Base-by-base conservation (phyloP, 2,113 vertebrate species). In the Microcebus jonahi region DNA sequence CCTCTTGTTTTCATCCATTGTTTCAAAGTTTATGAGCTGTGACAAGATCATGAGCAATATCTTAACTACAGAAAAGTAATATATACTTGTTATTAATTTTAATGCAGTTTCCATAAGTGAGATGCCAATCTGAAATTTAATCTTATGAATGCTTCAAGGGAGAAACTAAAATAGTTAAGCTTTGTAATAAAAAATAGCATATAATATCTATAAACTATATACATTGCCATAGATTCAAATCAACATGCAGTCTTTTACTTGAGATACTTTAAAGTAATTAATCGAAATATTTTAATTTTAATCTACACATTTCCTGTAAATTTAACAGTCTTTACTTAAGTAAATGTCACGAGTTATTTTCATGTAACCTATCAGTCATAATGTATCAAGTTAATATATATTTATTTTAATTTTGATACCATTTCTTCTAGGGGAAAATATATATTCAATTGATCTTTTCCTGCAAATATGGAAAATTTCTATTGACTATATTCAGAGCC, bases 11-110 rank as follows among this genome's bases (percentile, higher is more conserved):
- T 55, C 25, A 87, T 81, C 8, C 36, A 50, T 75, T 91, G 42
- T 88, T 94, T 96, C 96, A 92, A 82, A 67, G n/a, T 79, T 98
- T 98, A 97, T 96, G 95, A 97, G 63, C 97, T 88, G 36, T 98
- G 97, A 98, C 97, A 98, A 95, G 96, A 97, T 97, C 90, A 97
- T 96, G 97, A 97, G 81, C 93, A 95, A 67, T 89, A 95, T 90
- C 67, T 95, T 91, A 92, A 83, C 93, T 53, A 82, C 92, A 98
- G 81, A 65, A 95, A 97, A 97, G 91, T 68, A 94, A 87, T 92
- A 89, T 88, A 61, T 95, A 98, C 95, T 97, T 95, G 80, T 92
- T 97, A 85, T 94, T 97, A 94, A 98, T 96, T 96, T 98, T 95
- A 95, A 90, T 96, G 73, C 67, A 94, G 31, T 1, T 82, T 97